Conservation (phyloP, 2,888 invertebrate species). For the Agonum fuliginosum region DNA sequence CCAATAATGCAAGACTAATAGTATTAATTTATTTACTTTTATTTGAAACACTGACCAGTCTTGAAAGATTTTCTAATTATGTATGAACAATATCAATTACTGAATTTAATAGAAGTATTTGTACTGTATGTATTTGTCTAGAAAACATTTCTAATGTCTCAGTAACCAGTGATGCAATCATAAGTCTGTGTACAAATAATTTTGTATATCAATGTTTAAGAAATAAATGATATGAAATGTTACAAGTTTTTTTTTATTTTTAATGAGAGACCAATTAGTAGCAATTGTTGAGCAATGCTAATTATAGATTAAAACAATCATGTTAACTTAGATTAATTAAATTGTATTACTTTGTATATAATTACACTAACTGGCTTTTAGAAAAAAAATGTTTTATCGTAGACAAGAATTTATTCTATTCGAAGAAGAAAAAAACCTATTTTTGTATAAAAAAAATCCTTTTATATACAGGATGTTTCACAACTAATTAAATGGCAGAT, state of each 20-base stretch:
- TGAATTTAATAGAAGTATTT: slow-evolving; percentile 30
- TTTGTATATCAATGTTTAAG: slow-evolving; percentile 49
- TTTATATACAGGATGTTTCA: no score
- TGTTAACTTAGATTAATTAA: no score
- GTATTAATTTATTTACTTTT: slow-evolving; percentile 11
- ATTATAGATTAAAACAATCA: no score
- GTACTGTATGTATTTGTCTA: slow-evolving; percentile 28
- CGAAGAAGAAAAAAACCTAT: no score
- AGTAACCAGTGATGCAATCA: slow-evolving; percentile 20
- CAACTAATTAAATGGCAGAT: no score
- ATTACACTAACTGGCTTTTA: no score
- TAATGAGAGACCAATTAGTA: no score
- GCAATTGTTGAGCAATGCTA: no score
- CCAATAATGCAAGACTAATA: slow-evolving; percentile 46
- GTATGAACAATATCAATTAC: neutral
- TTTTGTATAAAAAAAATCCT: no score
- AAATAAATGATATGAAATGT: slow-evolving; percentile 41
- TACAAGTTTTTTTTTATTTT: neutral
- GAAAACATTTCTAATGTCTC: neutral
- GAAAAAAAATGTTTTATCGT: no score
- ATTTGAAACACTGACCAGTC: slow-evolving; percentile 30
- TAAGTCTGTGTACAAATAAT: slow-evolving; percentile 36
- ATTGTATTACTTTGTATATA: no score
- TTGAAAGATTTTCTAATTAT: neutral
- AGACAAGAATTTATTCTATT: no score